Conservation (phyloP, 53 echinoderm and acorn worm genomes). For the Stichopus horrens region DNA sequence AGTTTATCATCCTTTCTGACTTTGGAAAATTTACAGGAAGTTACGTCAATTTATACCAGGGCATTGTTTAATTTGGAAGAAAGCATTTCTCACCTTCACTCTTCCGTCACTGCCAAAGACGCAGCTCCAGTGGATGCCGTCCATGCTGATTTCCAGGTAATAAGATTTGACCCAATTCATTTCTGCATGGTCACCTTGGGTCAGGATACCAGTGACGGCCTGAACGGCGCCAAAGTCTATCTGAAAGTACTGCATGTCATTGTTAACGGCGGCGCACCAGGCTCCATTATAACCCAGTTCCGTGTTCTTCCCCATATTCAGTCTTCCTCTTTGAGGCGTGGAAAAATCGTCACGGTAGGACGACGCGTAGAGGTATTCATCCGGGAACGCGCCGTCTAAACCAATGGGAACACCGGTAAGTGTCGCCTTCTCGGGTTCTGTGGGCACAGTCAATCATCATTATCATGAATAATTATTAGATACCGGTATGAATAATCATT, state of each 20-base stretch:
- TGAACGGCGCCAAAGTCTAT: constrained; percentile 16
- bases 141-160: constrained; percentile 47
- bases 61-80: neutral
- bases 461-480: neutral
- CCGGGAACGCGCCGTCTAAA: neutral
- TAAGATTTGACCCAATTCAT: constrained; percentile 44
- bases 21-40: too few relatives aligned
- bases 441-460: neutral
- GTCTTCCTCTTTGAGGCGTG: constrained; percentile 11
- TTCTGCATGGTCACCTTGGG: constrained; percentile 32
- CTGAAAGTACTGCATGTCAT: constrained; percentile 42
- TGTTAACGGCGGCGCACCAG: constrained; percentile 33
- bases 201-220: constrained; percentile 45
- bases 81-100: constrained; percentile 44
- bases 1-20: too few relatives aligned
- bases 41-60: neutral
- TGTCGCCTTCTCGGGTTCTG: neutral
- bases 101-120: constrained; percentile 51
- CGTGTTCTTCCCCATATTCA: neutral
- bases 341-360: constrained; percentile 34
- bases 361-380: constrained; percentile 16
- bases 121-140: constrained; percentile 46
- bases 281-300: constrained; percentile 18
- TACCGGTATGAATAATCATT: too few relatives aligned
- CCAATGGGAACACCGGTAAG: constrained; percentile 23